phyloP scores from a whole-genome alignment of 2,113 vertebrate genomes.

The Gadus chalcogrammus region DNA sequence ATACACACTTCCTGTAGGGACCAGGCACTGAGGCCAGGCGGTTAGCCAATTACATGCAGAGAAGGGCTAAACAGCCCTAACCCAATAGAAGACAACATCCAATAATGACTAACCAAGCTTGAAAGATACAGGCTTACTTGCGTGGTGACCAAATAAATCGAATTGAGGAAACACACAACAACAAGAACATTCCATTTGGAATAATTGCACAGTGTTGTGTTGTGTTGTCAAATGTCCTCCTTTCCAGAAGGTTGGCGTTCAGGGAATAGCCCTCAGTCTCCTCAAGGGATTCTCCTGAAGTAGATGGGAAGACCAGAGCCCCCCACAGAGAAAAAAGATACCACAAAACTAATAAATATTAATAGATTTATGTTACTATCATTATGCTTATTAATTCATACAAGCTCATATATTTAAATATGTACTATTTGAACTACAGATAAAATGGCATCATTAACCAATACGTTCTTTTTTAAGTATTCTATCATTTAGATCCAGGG shows the following conservation, averaged over 20 bases:
- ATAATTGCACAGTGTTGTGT: too few relatives aligned
- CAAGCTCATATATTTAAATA: slow-evolving; percentile 17
- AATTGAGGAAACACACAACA: background rate
- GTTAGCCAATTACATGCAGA: slow-evolving; percentile 24
- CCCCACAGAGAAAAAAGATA: background rate
- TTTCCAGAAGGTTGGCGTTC: slow-evolving; percentile 24
- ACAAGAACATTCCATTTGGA: background rate
- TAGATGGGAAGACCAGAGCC: slow-evolving; percentile 24
- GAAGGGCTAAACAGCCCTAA: slow-evolving; percentile 14
- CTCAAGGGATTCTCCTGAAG: slow-evolving; percentile 27
- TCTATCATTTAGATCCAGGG: too few relatives aligned
- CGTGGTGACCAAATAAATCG: too few relatives aligned
- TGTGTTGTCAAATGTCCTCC: too few relatives aligned
- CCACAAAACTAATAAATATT: background rate
- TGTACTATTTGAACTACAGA: too few relatives aligned
- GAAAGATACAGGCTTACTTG: background rate
- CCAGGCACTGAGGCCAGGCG: slow-evolving; percentile 25
- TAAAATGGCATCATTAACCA: too few relatives aligned
- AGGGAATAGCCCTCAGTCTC: slow-evolving; percentile 19
- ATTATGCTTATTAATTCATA: background rate
- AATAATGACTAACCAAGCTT: slow-evolving; percentile 24
- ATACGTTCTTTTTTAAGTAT: too few relatives aligned
- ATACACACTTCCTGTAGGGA: slow-evolving; percentile 44
- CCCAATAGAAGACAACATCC: slow-evolving; percentile 4
- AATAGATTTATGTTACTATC: too few relatives aligned